Base-by-base conservation (phyloP, 2,113 vertebrate genomes). In the Brachionichthys hirsutus region DNA sequence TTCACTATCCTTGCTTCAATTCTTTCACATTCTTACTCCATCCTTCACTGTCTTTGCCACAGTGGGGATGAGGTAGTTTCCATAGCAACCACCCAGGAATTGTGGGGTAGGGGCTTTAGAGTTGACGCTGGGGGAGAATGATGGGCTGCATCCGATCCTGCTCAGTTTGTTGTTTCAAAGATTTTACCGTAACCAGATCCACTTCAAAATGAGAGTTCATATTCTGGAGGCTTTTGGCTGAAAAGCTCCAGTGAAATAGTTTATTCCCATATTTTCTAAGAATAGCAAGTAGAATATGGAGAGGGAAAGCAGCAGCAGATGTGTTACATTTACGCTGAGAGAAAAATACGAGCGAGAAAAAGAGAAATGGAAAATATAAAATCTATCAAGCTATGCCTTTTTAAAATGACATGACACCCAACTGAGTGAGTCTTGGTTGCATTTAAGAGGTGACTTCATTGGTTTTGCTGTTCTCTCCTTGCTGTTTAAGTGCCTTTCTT, bases 81-180 rank as follows among this genome's bases (percentile, higher is more conserved):
- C 82, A 90, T 89, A 78, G 87, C 85, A 91, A 91, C 88, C 67
- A 48, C 46, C 54, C 49, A 83, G 62, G 82, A 88, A 86, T 71
- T 85, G 81, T n/a, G 36, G 82, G 85, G 81, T 81, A 67, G 83
- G 74, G 82, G 64, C 65, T 79, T 78, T 64, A 42, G 20, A 44
- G 52, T 67, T 42, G 64, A 62, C 52, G 62, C 84, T 78, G 81
- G 71, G 64, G 71, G 60, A 82, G 76, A 86, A 87, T 69, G 73
- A 85, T 81, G 68, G 78, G 71, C 71, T 75, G 34, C 64, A 73
- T 83, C 73, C 61, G 62, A 79, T n/a, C n/a, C n/a, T n/a, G n/a
- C n/a, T n/a, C n/a, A n/a, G n/a, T n/a, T n/a, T n/a, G n/a, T n/a
- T n/a, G n/a, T n/a, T n/a, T n/a, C n/a, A n/a, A n/a, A n/a, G n/a